Conservation (phyloP, 2,113 vertebrate genomes). For the Rafetus swinhoei region DNA sequence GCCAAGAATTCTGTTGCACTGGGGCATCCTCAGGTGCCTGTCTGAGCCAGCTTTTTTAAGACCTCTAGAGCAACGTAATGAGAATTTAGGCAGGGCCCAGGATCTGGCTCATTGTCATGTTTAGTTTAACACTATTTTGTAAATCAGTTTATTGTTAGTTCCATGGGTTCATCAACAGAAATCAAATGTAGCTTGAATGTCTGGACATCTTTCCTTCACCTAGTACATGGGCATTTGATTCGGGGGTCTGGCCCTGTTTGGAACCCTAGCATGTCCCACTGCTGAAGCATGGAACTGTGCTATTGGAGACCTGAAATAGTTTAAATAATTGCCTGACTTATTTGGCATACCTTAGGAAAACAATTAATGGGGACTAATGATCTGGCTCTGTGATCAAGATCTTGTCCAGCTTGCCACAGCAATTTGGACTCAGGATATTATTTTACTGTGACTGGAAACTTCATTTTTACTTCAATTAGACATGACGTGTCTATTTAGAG, state of each 20-base stretch:
- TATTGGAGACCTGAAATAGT: not conserved
- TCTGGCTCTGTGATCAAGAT: not conserved
- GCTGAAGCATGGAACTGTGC: not conserved
- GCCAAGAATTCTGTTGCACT: not conserved
- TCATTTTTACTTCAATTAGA: not conserved
- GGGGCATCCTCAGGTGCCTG: not conserved
- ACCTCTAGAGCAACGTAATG: not conserved
- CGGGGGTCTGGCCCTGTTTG: not conserved
- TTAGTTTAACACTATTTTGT: not conserved
- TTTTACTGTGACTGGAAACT: not conserved
- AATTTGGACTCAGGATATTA: not conserved
- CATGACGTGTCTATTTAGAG: not conserved
- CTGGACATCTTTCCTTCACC: not conserved
- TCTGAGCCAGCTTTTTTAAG: not conserved
- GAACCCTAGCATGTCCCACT: not conserved
- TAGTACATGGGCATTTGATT: not conserved
- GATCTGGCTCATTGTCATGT: not conserved
- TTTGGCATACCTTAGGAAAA: not conserved
- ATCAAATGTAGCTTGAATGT: not conserved
- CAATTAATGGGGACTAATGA: not conserved
- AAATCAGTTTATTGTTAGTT: not conserved
- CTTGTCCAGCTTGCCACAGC: not conserved
- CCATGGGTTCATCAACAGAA: not conserved
- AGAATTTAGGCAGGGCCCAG: not conserved
- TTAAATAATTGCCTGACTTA: not conserved